Conservation (phyloP, 1,140 invertebrate genomes). For the Rhizoglyphus robini region DNA sequence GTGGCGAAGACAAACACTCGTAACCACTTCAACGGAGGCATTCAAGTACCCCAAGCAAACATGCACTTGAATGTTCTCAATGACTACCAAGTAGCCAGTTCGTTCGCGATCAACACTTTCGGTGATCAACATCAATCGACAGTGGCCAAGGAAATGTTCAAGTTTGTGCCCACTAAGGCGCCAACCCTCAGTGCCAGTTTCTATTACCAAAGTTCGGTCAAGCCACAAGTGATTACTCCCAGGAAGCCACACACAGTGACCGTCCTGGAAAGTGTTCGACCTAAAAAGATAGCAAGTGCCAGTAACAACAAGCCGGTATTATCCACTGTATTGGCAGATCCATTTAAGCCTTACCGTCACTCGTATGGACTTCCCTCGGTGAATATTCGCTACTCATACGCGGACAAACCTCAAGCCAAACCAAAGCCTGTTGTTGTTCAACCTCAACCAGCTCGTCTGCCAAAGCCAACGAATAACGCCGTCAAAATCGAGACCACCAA, state of each 20-base stretch:
- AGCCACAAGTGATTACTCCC: not conserved
- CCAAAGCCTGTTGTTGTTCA: not conserved
- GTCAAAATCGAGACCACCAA: not conserved
- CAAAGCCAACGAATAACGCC: not conserved
- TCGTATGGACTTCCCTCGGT: constrained; percentile 15
- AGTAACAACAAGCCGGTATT: not conserved
- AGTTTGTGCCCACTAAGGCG: not conserved
- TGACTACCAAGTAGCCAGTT: constrained; percentile 3
- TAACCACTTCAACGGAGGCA: not conserved
- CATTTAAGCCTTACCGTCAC: not conserved
- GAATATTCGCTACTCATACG: constrained; percentile 6
- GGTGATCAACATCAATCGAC: not conserved
- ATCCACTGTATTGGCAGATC: not conserved
- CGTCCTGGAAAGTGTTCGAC: not conserved
- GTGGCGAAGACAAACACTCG: not conserved
- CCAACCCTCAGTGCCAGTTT: not conserved
- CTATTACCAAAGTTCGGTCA: not conserved
- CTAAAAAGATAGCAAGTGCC: not conserved
- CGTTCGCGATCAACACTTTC: not conserved
- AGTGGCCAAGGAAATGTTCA: not conserved
- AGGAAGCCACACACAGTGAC: too few relatives aligned
- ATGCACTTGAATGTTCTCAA: not conserved
- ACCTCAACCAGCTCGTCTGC: not conserved
- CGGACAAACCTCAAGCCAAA: not conserved
- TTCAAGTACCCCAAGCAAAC: not conserved